Percentiles rank a stretch among this genome's conserved stretches.
Evolutionary conservation across 2,888 invertebrate species (phyloP).

Genomic region (Trissoscelio sp.): DNA sequence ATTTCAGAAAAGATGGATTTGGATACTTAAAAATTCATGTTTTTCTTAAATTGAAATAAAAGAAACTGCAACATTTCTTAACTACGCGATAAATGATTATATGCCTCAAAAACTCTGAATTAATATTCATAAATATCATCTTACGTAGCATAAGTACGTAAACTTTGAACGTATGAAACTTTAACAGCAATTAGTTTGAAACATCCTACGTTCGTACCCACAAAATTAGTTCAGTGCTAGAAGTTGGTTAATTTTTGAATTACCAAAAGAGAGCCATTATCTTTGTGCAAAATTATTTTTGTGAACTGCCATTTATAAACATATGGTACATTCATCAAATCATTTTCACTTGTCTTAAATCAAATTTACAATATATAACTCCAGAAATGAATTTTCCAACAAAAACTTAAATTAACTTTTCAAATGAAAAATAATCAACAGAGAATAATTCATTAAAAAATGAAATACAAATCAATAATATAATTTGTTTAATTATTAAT

Average conservation of each 20-base stretch:
- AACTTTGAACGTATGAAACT: slow-evolving; percentile 35
- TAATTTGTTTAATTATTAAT: too few relatives aligned
- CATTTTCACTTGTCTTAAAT: too few relatives aligned
- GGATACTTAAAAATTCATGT: neutral
- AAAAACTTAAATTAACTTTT: too few relatives aligned
- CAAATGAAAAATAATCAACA: too few relatives aligned
- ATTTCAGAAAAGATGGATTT: too few relatives aligned
- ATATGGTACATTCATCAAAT: too few relatives aligned
- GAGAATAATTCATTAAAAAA: too few relatives aligned
- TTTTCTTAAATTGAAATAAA: neutral
- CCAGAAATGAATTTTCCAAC: too few relatives aligned
- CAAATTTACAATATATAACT: too few relatives aligned
- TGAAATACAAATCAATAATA: too few relatives aligned
- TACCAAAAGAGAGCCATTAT: neutral
- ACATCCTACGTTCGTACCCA: slow-evolving; percentile 25
- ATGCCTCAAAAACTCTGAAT: slow-evolving; percentile 5
- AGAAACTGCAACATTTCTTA: neutral
- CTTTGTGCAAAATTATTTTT: neutral
- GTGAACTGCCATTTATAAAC: neutral
- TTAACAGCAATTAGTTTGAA: slow-evolving; percentile 54
- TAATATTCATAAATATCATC: slow-evolving; percentile 37
- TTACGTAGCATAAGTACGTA: slow-evolving; percentile 27
- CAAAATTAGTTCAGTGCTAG: slow-evolving; percentile 32
- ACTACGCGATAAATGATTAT: neutral
- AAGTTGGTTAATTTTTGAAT: slow-evolving; percentile 25